Percentiles rank a stretch among this genome's conserved stretches.
Evolutionary conservation across 2,797 vertebrate species (phyloP).

Genomic region (Clamator glandarius): DNA sequence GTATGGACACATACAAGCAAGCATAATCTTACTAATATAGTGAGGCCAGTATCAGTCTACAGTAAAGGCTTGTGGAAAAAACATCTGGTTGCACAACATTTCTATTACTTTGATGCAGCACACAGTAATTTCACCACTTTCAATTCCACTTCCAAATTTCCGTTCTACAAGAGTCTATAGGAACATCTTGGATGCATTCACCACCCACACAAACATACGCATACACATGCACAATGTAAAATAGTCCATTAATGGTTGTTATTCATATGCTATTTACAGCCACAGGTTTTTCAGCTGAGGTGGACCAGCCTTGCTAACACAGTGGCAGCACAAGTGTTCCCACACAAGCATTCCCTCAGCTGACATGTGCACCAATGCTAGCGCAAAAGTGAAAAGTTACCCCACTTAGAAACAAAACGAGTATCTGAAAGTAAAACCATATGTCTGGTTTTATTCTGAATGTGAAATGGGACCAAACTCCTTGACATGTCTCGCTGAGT

Average conservation of each 20-base stretch:
- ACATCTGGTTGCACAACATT: neutral
- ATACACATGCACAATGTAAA: neutral
- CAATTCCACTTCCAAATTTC: conserved; percentile 39
- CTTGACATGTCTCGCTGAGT: neutral
- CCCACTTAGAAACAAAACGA: neutral
- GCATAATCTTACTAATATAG: neutral
- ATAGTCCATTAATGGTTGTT: neutral
- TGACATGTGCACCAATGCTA: neutral
- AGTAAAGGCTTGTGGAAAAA: neutral
- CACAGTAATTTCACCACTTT: conserved; percentile 33
- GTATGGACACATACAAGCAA: conserved; percentile 18
- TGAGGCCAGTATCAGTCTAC: neutral
- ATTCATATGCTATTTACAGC: neutral
- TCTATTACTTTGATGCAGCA: neutral
- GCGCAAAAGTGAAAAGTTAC: neutral
- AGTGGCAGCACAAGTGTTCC: neutral
- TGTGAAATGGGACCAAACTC: neutral
- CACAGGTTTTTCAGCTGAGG: neutral
- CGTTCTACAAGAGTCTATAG: neutral
- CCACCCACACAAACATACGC: neutral
- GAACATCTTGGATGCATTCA: conserved; percentile 40
- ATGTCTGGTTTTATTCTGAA: neutral
- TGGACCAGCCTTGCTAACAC: neutral
- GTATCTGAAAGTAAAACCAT: neutral
- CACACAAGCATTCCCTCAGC: neutral